A percentile compares a stretch with the other conserved stretches of the same genome.
These are phyloP conservation scores for Thereva nobilitata DNA, from an alignment of 2,888 invertebrate species.

Conservation along the genomic window DNA sequence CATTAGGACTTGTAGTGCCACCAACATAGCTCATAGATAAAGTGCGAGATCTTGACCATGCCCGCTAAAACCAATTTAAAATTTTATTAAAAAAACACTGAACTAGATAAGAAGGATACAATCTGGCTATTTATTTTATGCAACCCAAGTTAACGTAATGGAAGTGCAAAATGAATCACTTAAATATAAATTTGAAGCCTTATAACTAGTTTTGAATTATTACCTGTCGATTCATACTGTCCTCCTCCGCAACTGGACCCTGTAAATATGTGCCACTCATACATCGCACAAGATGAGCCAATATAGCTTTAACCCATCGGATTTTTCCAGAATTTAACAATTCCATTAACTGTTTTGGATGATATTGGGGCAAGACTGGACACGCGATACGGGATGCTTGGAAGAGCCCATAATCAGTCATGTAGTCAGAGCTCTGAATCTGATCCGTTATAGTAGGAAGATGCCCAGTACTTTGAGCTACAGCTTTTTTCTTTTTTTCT, in stretches of 20 bases:
- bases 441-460: constrained; percentile 46
- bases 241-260: constrained; percentile 64
- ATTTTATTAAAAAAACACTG: constrained; percentile 7
- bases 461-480: constrained; percentile 58
- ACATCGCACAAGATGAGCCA: constrained; percentile 91
- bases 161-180: too few relatives aligned
- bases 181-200: too few relatives aligned
- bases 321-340: constrained; percentile 97
- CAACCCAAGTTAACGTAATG: too few relatives aligned
- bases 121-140: too few relatives aligned
- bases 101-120: too few relatives aligned
- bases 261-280: constrained; percentile 66
- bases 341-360: constrained; percentile 98
- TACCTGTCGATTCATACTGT: constrained; percentile 45
- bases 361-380: constrained; percentile 97
- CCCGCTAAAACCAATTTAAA: constrained; percentile 62
- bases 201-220: neutral
- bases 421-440: constrained; percentile 71
- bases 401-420: constrained; percentile 93
- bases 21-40: constrained; percentile 85
- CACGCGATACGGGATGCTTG: constrained; percentile 97
- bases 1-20: constrained; percentile 77
- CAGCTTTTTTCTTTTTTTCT: constrained; percentile 66
- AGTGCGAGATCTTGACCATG: constrained; percentile 88
- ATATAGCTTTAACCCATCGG: constrained; percentile 96